Base-by-base conservation (phyloP, 2,797 vertebrate species). In the Gambusia yucatana region DNA sequence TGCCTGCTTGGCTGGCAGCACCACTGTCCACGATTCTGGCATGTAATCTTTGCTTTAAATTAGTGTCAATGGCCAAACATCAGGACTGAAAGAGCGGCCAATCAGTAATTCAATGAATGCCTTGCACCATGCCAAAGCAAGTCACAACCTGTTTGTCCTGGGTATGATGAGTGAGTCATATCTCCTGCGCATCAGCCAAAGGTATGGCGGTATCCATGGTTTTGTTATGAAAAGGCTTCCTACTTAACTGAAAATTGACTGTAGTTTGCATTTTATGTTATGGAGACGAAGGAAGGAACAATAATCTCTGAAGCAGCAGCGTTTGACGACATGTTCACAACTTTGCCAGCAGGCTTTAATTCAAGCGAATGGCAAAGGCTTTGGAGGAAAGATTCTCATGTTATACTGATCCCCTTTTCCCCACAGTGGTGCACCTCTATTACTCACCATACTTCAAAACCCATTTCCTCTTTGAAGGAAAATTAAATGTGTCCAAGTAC, bases 321-420 rank as follows among this genome's bases (percentile, higher is more conserved):
- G 86, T 82, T 82, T 50, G 73, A 86, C 87, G 92, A 90, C 87
- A 90, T 91, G 86, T 91, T 91, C 80, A 83, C 82, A 88, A 7
- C 72, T 3, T 74, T 80, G 90, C 92, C 92, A 92, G 28, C 44
- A 14, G 0, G 73, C 74, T 80, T 86, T 84, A 81, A 86, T 75
- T 86, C 80, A 86, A 85, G 77, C 0, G 43, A 75, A 92, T 83
- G 89, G 89, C 87, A 88, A 84, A 82, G 39, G 75, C 77, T 75
- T 77, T 39, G 85, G 78, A 90, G 88, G 82, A 92, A 92, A 92
- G 87, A 87, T 87, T 87, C 85, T 89, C 84, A 90, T 92, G 80
- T 89, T 90, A 85, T 78, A 88, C 88, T 88, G 91, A 92, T 93
- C 90, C 86, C 78, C 84, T 92, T 91, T 3, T 93, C 90, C 86